Base-by-base conservation (phyloP, 2,888 invertebrate species). In the Xestia ashworthii region DNA sequence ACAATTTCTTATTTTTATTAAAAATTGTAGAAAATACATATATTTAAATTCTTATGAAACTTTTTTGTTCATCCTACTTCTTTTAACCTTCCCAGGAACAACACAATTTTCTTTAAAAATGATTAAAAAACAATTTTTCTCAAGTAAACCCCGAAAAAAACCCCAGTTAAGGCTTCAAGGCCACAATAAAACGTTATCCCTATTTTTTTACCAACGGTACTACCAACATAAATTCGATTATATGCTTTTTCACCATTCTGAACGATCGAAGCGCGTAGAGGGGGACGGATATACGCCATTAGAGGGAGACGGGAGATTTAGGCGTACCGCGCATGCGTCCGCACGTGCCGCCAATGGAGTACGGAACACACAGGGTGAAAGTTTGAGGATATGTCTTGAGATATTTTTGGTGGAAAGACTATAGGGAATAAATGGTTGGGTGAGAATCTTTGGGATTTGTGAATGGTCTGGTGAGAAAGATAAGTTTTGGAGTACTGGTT, bases 191-290 rank as follows among this genome's bases (percentile, higher is more conserved):
- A 66, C 67, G 74, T 80, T 76, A 81, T 83, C 84, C 80, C 77
- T 77, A 71, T 89, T 93, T 89, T 86, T 88, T 82, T 95, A 89
- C 93, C 46, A 76, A 90, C 95, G 9, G 78, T 96, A 94, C 94
- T 69, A 90, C 92, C 92, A 88, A 94, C 95, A 96, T 95, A 96
- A 96, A 96, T 96, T 96, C 94, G 96, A 96, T 96, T 91, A 90
- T 95, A 96, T 95, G 93, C 94, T 94, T 96, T 96, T 96, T 96
- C 96, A 96, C 96, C 95, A 96, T 95, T 93, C 94, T 91, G 90
- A 89, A 92, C 96, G 96, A 96, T 96, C 96, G 96, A 96, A 96
- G 95, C 91, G 91, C 86, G 85, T 89, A 82, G 92, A 95, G 58
- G 38, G 91, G 86, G 95, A 95, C 64, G 78, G 81, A 74, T 58